Evolutionary conservation across 2,888 invertebrate genomes (phyloP).

Genomic region (Acleris holmiana): DNA sequence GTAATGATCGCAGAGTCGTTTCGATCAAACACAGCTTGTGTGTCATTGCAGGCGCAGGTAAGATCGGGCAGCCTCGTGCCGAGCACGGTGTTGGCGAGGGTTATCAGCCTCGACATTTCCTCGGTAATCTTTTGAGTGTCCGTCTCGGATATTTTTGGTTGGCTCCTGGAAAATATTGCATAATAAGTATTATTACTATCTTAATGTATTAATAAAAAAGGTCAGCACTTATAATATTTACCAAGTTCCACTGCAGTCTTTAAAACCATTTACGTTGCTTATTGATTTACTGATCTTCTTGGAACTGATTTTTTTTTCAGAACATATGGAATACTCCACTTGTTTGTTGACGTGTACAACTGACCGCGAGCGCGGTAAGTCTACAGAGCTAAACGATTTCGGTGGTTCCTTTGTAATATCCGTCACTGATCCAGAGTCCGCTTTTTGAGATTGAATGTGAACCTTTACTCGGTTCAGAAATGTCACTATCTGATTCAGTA

Average conservation of each 20-base stretch:
- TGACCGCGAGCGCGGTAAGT: constrained; percentile 73
- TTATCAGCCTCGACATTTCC: constrained; percentile 76
- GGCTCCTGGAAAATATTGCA: constrained; percentile 74
- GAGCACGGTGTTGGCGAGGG: constrained; percentile 79
- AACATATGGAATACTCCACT: constrained; percentile 58
- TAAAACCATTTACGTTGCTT: constrained; percentile 72
- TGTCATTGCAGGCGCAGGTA: constrained; percentile 59
- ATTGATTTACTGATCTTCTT: constrained; percentile 78
- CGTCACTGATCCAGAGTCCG: constrained; percentile 50
- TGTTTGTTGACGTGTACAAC: constrained; percentile 73
- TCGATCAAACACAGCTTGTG: constrained; percentile 49
- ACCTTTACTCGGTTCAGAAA: constrained; percentile 88
- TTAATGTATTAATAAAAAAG: not conserved
- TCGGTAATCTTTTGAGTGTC: constrained; percentile 70
- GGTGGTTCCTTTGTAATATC: constrained; percentile 50
- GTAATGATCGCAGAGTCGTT: constrained; percentile 11
- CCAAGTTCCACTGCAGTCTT: constrained; percentile 65
- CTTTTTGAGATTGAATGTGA: constrained; percentile 81
- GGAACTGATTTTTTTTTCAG: constrained; percentile 65
- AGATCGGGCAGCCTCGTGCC: constrained; percentile 77
- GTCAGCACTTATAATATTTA: not conserved
- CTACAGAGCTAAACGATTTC: constrained; percentile 57
- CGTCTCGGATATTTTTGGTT: constrained; percentile 66
- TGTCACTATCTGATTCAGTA: constrained; percentile 88
- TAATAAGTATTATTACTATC: not conserved